phyloP scores from a whole-genome alignment of 35 echinoderm and acorn worm genomes.

The Stichopus chloronotus region DNA sequence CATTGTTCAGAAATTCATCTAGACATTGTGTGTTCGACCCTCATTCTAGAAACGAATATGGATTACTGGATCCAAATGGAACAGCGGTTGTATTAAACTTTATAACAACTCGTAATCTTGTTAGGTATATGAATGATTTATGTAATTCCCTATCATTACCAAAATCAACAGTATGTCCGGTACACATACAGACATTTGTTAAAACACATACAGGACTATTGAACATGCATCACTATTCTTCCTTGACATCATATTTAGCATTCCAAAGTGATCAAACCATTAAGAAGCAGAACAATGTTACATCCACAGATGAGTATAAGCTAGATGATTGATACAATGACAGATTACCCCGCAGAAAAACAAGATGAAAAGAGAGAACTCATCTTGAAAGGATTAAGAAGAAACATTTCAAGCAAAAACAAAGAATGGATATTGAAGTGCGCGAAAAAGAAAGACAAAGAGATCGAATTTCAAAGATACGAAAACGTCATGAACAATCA shows the following conservation, averaged over 20 bases:
- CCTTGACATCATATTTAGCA: conserved; percentile 44
- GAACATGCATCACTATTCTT: neutral
- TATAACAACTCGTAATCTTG: neutral
- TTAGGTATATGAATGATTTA: conserved; percentile 1
- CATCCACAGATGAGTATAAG: too few relatives aligned
- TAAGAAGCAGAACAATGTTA: neutral
- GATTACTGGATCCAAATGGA: conserved; percentile 33
- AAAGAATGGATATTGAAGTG: neutral
- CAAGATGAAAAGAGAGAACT: neutral
- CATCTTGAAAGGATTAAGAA: neutral
- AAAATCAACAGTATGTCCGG: conserved; percentile 10
- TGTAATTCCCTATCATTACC: neutral
- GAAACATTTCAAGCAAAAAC: neutral
- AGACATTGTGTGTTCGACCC: conserved; percentile 38
- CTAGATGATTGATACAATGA: too few relatives aligned
- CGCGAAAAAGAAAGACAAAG: conserved; percentile 12
- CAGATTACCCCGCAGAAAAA: too few relatives aligned
- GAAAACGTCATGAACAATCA: too few relatives aligned
- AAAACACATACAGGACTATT: neutral
- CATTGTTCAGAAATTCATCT: neutral
- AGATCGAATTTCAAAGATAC: neutral
- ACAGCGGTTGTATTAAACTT: conserved; percentile 11
- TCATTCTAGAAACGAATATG: conserved; percentile 27
- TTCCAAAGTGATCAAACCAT: neutral
- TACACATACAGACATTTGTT: neutral